These are phyloP conservation scores for Coreoperca whiteheadi DNA, from an alignment of 2,113 vertebrate genomes.

Conservation along the genomic window DNA sequence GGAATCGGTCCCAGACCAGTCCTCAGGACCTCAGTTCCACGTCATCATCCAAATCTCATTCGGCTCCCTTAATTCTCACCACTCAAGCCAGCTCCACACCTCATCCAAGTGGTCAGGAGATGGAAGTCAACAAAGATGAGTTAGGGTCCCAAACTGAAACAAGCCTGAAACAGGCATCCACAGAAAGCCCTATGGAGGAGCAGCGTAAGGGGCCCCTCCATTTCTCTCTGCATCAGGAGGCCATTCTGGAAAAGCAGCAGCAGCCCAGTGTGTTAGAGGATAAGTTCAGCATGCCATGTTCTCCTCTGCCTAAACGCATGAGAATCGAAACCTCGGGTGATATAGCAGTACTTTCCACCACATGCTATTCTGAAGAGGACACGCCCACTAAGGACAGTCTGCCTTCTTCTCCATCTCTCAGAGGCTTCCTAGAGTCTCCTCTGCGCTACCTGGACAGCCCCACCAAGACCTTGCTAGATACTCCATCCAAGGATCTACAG, in stretches of 20 bases:
- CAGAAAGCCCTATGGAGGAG: constrained; percentile 39
- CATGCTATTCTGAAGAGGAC: constrained; percentile 87
- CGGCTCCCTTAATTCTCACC: constrained; percentile 25
- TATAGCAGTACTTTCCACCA: constrained; percentile 95
- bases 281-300: constrained; percentile 78
- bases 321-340: constrained; percentile 95
- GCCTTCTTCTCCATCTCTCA: constrained; percentile 91
- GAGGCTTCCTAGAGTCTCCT: constrained; percentile 95
- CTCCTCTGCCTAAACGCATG: constrained; percentile 90
- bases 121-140: constrained; percentile 65
- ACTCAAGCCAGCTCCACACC: constrained; percentile 49
- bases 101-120: constrained; percentile 58
- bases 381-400: constrained; percentile 92
- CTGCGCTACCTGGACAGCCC: constrained; percentile 95
- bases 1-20: constrained; percentile 58
- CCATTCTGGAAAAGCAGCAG: constrained; percentile 67
- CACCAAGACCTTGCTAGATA: constrained; percentile 94
- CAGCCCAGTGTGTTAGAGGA: constrained; percentile 66
- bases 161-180: constrained; percentile 50
- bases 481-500: constrained; percentile 92
- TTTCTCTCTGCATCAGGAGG: constrained; percentile 48
- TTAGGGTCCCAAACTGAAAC: constrained; percentile 60
- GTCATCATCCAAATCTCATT: constrained; percentile 59
- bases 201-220: constrained; percentile 27
- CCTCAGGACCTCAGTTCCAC: constrained; percentile 72